A percentile compares a stretch with the other conserved stretches of the same genome.
Evolutionary conservation across 2,888 invertebrate genomes (phyloP).

Genomic region (Bombylius major): DNA sequence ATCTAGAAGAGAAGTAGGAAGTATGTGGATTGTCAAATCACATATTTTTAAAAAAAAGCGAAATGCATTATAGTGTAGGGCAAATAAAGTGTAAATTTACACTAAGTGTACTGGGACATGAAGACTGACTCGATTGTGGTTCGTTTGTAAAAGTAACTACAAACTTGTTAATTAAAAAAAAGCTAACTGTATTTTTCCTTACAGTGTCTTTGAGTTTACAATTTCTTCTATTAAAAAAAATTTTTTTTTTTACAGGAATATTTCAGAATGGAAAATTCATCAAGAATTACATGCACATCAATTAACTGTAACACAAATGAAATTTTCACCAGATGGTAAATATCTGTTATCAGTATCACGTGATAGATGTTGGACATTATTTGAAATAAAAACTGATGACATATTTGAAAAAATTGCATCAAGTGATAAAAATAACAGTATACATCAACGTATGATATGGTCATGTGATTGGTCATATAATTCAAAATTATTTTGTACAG

Average conservation of each 20-base stretch:
- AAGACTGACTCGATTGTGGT: no score
- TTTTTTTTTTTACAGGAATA: slow-evolving; percentile 50
- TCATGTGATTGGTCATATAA: slow-evolving; percentile 83
- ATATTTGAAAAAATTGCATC: slow-evolving; percentile 43
- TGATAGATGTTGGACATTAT: slow-evolving; percentile 81
- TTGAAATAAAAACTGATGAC: slow-evolving; percentile 29
- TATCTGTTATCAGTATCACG: slow-evolving; percentile 81
- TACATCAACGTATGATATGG: slow-evolving; percentile 90
- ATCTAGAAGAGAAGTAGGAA: no score
- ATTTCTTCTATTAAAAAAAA: no score
- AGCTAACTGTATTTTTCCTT: no score
- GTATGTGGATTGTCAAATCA: no score
- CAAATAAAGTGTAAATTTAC: no score
- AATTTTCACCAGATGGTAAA: slow-evolving; percentile 73
- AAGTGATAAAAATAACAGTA: slow-evolving; percentile 52
- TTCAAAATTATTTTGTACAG: slow-evolving; percentile 69
- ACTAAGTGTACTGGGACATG: no score
- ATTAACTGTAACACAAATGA: slow-evolving; percentile 83
- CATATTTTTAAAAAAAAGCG: no score
- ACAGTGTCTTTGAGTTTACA: no score
- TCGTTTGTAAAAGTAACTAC: no score
- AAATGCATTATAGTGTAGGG: no score
- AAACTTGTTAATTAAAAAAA: no score
- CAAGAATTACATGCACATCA: slow-evolving; percentile 66
- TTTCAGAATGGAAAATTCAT: slow-evolving; percentile 57